Evolutionary conservation across 2,888 invertebrate species (phyloP).

Genomic region (Trichopoda pennipes): DNA sequence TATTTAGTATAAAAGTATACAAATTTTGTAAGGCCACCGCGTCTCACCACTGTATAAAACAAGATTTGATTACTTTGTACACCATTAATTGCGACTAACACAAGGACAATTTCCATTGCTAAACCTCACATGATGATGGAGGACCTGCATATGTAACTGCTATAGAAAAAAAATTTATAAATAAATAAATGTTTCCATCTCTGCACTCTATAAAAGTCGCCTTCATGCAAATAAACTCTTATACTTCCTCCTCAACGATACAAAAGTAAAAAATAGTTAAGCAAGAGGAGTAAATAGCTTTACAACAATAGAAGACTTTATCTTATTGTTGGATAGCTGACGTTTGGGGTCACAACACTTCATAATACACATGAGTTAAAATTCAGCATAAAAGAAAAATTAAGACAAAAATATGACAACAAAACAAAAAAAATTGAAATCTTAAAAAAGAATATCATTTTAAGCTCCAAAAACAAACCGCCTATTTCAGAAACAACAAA

Average conservation of each 20-base stretch:
- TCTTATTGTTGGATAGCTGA: slow-evolving; percentile 57
- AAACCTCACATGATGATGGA: too few relatives aligned
- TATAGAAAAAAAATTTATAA: too few relatives aligned
- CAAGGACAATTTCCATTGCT: too few relatives aligned
- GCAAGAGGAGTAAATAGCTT: slow-evolving; percentile 24
- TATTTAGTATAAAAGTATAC: too few relatives aligned
- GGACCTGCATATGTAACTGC: too few relatives aligned
- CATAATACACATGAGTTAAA: slow-evolving; percentile 50
- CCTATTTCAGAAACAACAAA: slow-evolving; percentile 18
- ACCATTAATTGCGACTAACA: too few relatives aligned
- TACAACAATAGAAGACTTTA: slow-evolving; percentile 55
- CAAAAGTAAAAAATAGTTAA: not conserved
- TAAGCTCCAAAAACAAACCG: slow-evolving; percentile 27
- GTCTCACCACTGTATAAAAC: too few relatives aligned
- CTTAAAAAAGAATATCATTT: slow-evolving; percentile 14
- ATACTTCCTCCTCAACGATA: not conserved
- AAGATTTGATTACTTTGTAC: too few relatives aligned
- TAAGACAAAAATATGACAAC: slow-evolving; percentile 21
- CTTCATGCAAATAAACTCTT: not conserved
- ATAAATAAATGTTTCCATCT: not conserved
- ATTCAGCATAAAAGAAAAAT: slow-evolving; percentile 14
- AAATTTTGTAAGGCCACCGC: too few relatives aligned
- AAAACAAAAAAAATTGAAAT: not conserved
- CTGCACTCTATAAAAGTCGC: not conserved
- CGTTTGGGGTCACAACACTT: slow-evolving; percentile 68